These are phyloP conservation scores for Maccullochella peelii DNA, from an alignment of 2,113 vertebrate genomes.

Conservation along the genomic window DNA sequence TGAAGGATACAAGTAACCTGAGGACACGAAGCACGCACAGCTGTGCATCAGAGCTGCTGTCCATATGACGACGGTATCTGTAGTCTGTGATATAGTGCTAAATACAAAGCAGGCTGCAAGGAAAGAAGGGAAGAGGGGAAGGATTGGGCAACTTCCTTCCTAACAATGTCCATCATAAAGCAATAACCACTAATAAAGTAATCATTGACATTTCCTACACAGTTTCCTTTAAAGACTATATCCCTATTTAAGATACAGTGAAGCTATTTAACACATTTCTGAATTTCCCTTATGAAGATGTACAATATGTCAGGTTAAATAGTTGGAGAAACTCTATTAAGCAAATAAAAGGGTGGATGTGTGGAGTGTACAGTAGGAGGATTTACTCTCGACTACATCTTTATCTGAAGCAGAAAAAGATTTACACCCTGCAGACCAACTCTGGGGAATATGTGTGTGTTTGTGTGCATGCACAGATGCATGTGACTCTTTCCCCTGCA, in stretches of 20 bases:
- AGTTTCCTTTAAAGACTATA: not conserved
- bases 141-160: not conserved
- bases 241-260: not conserved
- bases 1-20: constrained; percentile 31
- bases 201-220: not conserved
- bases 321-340: not conserved
- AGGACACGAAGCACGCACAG: constrained; percentile 35
- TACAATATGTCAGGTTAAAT: not conserved
- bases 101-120: constrained; percentile 12
- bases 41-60: constrained; percentile 23
- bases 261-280: not conserved
- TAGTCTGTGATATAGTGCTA: constrained; percentile 7
- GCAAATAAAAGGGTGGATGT: not conserved
- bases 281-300: not conserved
- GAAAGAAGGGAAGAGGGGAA: not conserved
- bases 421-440: not conserved
- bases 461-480: not conserved
- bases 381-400: not conserved
- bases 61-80: constrained; percentile 12
- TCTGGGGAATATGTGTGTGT: not conserved
- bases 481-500: constrained; percentile 35
- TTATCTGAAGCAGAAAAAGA: constrained; percentile 17
- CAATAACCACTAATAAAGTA: not conserved
- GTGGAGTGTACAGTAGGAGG: not conserved
- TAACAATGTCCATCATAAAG: constrained; percentile 4